Evolutionary conservation across 2,888 invertebrate species (phyloP).

Genomic region (Erebia ligea): DNA sequence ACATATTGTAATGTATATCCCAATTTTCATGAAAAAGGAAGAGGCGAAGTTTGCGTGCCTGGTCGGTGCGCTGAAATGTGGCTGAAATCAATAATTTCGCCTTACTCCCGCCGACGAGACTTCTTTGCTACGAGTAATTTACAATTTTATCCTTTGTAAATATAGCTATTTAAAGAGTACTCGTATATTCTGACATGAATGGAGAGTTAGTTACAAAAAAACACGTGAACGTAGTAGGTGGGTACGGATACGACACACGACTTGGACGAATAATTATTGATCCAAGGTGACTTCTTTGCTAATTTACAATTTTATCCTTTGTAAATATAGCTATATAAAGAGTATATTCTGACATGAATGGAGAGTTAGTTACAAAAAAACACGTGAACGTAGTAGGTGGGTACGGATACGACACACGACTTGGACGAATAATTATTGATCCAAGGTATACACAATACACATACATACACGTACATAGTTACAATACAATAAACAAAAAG

Average conservation of each 20-base stretch:
- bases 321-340: background rate
- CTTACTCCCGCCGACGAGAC: conserved; percentile 52
- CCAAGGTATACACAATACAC: too few species aligned
- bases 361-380: background rate
- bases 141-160: conserved; percentile 30
- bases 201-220: background rate
- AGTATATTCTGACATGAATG: background rate
- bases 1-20: background rate
- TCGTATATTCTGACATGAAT: background rate
- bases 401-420: too few species aligned
- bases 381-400: background rate
- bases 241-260: background rate
- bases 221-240: background rate
- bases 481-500: background rate
- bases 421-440: too few species aligned
- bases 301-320: conserved; percentile 38
- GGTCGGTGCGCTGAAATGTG: conserved; percentile 68
- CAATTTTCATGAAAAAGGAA: conserved; percentile 33
- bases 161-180: background rate
- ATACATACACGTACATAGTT: too few species aligned
- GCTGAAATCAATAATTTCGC: conserved; percentile 76
- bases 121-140: conserved; percentile 42
- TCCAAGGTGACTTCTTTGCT: conserved; percentile 40
- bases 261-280: too few species aligned
- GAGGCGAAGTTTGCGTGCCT: conserved; percentile 67